Evolutionary conservation across 1,140 invertebrate genomes (phyloP).

Genomic region (Philopotamus ludificatus): DNA sequence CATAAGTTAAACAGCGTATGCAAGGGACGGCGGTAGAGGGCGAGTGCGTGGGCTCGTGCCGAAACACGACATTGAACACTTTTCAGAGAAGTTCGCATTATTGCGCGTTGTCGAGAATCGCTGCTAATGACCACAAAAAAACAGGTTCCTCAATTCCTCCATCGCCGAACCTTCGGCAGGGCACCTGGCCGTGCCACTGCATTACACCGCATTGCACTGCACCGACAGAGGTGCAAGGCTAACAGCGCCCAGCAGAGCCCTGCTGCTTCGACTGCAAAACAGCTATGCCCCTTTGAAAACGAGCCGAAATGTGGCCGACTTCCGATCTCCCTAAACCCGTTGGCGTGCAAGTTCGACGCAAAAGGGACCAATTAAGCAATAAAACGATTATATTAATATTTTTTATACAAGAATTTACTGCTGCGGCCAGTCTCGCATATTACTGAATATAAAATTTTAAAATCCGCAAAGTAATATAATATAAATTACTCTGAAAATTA

Average conservation of each 20-base stretch:
- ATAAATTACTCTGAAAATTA: too few species aligned
- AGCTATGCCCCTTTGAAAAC: too few species aligned
- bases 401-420: too few species aligned
- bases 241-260: neutral
- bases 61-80: slow-evolving; percentile 9
- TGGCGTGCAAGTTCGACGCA: too few species aligned
- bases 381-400: too few species aligned
- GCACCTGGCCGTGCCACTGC: neutral
- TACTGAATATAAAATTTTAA: too few species aligned
- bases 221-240: neutral
- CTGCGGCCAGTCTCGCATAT: too few species aligned
- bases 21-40: too few species aligned
- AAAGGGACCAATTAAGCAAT: too few species aligned
- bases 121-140: neutral
- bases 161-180: slow-evolving; percentile 1
- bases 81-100: neutral
- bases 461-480: too few species aligned
- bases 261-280: neutral
- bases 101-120: neutral
- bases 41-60: slow-evolving; percentile 9
- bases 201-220: too few species aligned
- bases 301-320: neutral
- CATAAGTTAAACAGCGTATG: too few species aligned
- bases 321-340: neutral
- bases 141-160: slow-evolving; percentile 7